A percentile compares a stretch with the other conserved stretches of the same genome.
phyloP scores from a whole-genome alignment of 1,140 invertebrate genomes.

The Coptotermes formosanus region DNA sequence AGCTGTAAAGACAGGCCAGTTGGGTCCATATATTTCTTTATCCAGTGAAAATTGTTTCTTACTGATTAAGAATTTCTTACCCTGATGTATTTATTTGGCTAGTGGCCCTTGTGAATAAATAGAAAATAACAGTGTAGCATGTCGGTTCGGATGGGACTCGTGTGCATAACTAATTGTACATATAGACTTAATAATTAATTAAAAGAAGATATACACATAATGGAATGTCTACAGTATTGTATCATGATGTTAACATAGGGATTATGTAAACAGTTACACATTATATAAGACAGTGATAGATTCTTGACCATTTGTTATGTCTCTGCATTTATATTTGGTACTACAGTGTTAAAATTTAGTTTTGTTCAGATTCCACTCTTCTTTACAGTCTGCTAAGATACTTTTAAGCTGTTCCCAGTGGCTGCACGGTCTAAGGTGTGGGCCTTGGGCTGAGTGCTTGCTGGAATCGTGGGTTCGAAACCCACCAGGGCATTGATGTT shows the following conservation, averaged over 20 bases:
- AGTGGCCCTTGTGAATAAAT: conserved; percentile 31
- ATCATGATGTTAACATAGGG: conserved; percentile 22
- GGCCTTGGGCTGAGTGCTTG: too few relatives aligned
- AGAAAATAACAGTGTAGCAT: conserved; percentile 29
- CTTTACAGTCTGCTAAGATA: neutral
- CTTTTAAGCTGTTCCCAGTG: too few relatives aligned
- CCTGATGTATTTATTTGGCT: conserved; percentile 36
- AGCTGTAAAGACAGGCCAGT: conserved; percentile 20
- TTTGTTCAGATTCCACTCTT: neutral
- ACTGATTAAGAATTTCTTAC: conserved; percentile 28
- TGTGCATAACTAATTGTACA: conserved; percentile 34
- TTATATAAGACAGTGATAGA: conserved; percentile 18
- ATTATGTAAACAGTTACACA: conserved; percentile 14
- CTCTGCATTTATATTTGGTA: neutral
- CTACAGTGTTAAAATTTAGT: neutral
- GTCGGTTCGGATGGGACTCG: conserved; percentile 26
- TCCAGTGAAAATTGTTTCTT: conserved; percentile 23
- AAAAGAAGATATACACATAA: conserved; percentile 31
- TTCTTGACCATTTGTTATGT: conserved; percentile 21
- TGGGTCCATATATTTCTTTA: conserved; percentile 21
- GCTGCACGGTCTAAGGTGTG: too few relatives aligned
- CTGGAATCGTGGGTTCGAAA: too few relatives aligned
- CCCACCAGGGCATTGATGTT: too few relatives aligned
- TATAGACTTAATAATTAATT: conserved; percentile 36
- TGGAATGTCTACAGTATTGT: conserved; percentile 30